These are phyloP conservation scores for Rhinoraja longicauda DNA, from an alignment of 2,797 vertebrate genomes.

Conservation along the genomic window DNA sequence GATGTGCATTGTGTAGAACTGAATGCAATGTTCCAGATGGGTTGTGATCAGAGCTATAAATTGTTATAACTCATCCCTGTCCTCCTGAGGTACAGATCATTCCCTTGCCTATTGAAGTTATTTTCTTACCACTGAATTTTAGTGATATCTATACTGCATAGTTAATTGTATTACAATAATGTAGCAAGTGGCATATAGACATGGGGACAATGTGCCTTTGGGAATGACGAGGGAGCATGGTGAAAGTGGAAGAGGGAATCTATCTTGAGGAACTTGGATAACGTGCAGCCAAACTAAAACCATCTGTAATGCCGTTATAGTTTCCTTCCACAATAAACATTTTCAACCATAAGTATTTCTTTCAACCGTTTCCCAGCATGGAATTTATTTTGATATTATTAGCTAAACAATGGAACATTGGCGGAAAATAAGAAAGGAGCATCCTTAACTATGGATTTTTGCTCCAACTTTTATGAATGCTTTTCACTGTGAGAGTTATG, in stretches of 20 bases:
- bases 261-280: background rate
- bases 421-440: background rate
- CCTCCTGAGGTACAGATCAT: background rate
- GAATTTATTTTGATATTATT: background rate
- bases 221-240: background rate
- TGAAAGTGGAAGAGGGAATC: background rate
- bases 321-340: background rate
- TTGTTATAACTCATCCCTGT: background rate
- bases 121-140: background rate
- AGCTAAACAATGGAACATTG: constrained; percentile 20
- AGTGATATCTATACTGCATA: constrained; percentile 12
- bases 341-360: background rate
- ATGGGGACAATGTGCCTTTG: background rate
- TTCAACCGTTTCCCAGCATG: background rate
- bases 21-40: background rate
- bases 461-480: background rate
- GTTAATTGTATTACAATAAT: background rate
- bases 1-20: background rate
- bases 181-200: background rate
- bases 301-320: background rate
- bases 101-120: background rate
- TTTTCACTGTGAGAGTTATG: background rate
- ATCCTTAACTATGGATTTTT: background rate
- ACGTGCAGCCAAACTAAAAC: background rate
- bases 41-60: background rate